A percentile compares a stretch with the other conserved stretches of the same genome.
Evolutionary conservation across 2,888 invertebrate species (phyloP).

Genomic region (Oscheius sp.): DNA sequence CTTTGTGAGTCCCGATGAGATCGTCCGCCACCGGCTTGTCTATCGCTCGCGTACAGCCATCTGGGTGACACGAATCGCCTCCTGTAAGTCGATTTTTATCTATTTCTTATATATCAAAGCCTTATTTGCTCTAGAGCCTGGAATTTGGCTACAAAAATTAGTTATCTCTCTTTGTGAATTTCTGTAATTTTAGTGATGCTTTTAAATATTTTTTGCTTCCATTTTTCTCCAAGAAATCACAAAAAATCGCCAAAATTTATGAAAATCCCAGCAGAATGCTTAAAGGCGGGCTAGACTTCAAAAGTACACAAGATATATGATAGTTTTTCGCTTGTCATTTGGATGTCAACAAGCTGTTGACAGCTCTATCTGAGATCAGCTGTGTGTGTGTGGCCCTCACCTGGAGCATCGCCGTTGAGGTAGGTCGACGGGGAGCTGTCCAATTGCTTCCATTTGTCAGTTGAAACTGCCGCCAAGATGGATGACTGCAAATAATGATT

Average conservation of each 20-base stretch:
- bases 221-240: too few species aligned
- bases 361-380: background rate
- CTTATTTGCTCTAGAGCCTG: too few species aligned
- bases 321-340: too few species aligned
- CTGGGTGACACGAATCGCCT: constrained; percentile 66
- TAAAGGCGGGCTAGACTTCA: too few species aligned
- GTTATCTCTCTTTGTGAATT: too few species aligned
- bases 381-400: background rate
- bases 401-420: constrained; percentile 49
- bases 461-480: constrained; percentile 59
- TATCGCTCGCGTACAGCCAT: constrained; percentile 42
- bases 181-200: too few species aligned
- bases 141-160: too few species aligned
- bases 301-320: background rate
- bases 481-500: constrained; percentile 52
- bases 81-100: constrained; percentile 35
- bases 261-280: too few species aligned
- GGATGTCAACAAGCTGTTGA: too few species aligned
- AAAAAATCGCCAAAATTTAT: too few species aligned
- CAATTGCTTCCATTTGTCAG: constrained; percentile 35
- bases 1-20: constrained; percentile 53
- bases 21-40: constrained; percentile 32
- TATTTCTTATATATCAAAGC: background rate
- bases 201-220: too few species aligned
- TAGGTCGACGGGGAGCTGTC: constrained; percentile 20